A percentile compares a stretch with the other conserved stretches of the same genome.
Conservation (phyloP, 23 tunicate species). For the Aplidium turbinatum region DNA sequence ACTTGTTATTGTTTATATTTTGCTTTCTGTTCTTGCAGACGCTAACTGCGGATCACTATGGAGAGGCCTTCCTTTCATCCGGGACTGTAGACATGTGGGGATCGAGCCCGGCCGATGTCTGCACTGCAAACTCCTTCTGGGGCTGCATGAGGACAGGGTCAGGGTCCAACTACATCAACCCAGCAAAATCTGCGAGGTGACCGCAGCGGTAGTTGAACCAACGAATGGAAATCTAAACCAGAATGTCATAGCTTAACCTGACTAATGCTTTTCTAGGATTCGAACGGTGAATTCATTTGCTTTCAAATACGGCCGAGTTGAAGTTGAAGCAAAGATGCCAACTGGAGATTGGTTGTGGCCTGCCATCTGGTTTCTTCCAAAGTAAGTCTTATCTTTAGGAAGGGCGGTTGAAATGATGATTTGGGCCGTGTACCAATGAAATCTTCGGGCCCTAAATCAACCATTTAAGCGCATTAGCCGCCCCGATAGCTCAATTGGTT, state of each 20-base stretch:
- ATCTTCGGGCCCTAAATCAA: too few species aligned
- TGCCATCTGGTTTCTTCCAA: conserved; percentile 94
- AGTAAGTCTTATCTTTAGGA: too few species aligned
- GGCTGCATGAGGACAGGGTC: conserved; percentile 77
- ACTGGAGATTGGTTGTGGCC: conserved; percentile 98
- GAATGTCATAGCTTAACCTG: too few species aligned
- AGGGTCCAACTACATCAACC: conserved; percentile 80
- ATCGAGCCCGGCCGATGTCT: conserved; percentile 73
- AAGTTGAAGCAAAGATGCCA: conserved; percentile 92
- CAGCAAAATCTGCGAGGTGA: conserved; percentile 82
- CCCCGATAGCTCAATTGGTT: too few species aligned
- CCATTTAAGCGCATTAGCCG: too few species aligned
- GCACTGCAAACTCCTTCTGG: conserved; percentile 87
- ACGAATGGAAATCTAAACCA: too few species aligned
- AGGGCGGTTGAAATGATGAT: too few species aligned
- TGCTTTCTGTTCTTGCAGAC: conserved; percentile 49
- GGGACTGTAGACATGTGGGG: conserved; percentile 90
- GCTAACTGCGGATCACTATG: conserved; percentile 72
- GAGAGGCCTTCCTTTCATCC: conserved; percentile 63
- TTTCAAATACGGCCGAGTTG: conserved; percentile 80
- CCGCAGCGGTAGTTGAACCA: too few species aligned
- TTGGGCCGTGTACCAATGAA: too few species aligned
- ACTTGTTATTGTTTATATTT: too few species aligned
- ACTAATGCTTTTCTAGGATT: conserved; percentile 50
- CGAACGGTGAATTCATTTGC: conserved; percentile 84